Base-by-base conservation (phyloP, 2,113 vertebrate genomes). In the Isichthys henryi region DNA sequence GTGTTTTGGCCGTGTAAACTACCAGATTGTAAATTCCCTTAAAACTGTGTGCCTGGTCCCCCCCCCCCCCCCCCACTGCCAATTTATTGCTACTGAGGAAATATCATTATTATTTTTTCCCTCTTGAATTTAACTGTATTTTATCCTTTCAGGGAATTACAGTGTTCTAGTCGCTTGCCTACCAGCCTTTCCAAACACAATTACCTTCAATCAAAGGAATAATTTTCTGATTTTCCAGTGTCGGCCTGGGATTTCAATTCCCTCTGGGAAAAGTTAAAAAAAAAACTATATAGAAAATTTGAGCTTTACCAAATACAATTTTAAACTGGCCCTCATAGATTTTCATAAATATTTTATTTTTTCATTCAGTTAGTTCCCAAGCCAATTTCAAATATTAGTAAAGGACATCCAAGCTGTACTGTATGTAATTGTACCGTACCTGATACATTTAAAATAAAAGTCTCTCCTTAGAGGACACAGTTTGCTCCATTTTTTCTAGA, bases 51-150 rank as follows among this genome's bases (percentile, higher is more conserved):
- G 62, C 31, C 74, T 43, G 31, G 11, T 80, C 19, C 19, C 0
- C 0, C 5, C 8, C 19, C 7, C 35, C 27, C 7, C 35, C 31
- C 35, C 21, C 21, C 46, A 3, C 45, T 27, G 82, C 45, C 82
- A 84, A 45, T 84, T 84, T 84, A 84, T 84, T 48, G 74, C 74
- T 43, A 45, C 82, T 84, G 82, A 84, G 19, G 82, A 46, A 84
- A 84, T 84, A 23, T 84, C 19, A 23, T 84, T 46, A 43, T 83
- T 83, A 46, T 48, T 46, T 84, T 84, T 46, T 84, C 45, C 19
- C 4, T 84, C 82, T 46, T n/a, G 43, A n/a, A 46, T 84, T 45
- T 84, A 84, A 84, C 39, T 84, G 21, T 84, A 48, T 45, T 84
- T 84, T 84, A 84, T 84, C 45, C 45, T 84, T 46, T 46, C 1